These are phyloP conservation scores for Maylandia zebra DNA, from an alignment of 2,113 vertebrate genomes.

Conservation along the genomic window DNA sequence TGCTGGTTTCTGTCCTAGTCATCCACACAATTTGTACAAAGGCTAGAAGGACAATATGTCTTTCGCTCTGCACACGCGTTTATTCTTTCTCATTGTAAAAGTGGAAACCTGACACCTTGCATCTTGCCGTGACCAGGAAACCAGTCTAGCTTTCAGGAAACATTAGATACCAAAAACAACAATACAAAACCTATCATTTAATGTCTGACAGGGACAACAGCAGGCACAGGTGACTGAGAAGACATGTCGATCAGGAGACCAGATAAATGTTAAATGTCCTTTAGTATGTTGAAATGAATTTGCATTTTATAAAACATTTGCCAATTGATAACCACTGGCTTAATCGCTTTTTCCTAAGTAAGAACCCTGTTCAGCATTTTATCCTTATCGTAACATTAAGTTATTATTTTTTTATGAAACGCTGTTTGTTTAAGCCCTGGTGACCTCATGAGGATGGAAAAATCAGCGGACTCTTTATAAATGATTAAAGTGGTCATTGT, in stretches of 20 bases:
- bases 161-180: not conserved
- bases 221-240: not conserved
- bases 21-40: not conserved
- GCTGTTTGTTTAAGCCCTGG: not conserved
- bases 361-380: not conserved
- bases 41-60: not conserved
- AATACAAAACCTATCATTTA: not conserved
- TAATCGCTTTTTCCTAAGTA: not conserved
- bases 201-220: not conserved
- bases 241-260: not conserved
- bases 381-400: not conserved
- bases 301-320: not conserved
- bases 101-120: conserved; percentile 28
- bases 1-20: not conserved
- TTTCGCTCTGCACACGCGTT: not conserved
- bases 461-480: not conserved
- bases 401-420: not conserved
- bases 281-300: not conserved
- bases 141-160: not conserved
- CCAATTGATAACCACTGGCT: not conserved
- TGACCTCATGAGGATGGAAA: not conserved
- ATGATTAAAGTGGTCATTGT: not conserved
- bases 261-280: not conserved
- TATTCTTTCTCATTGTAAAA: conserved; percentile 17
- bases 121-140: conserved; percentile 1